These are phyloP conservation scores for Allolobophora icterica DNA, from an alignment of 2,888 invertebrate genomes.

Conservation along the genomic window DNA sequence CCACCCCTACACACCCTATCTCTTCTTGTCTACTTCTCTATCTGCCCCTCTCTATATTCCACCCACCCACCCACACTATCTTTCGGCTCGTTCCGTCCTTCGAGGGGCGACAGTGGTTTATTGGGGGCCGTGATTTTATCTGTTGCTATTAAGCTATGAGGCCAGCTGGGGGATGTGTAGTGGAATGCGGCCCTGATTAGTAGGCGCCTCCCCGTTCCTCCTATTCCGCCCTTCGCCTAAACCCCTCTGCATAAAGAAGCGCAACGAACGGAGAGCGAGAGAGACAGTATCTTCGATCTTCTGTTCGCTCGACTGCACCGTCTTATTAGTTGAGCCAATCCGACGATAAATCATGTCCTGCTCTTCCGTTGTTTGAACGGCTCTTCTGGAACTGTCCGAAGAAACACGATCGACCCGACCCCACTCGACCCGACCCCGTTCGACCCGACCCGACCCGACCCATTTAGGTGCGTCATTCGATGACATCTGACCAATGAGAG, in stretches of 20 bases:
- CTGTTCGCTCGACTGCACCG: background rate
- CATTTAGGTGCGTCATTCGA: background rate
- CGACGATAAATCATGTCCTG: slow-evolving; percentile 19
- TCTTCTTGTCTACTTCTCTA: background rate
- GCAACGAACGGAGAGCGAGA: background rate
- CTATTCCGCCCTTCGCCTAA: background rate
- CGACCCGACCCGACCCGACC: background rate
- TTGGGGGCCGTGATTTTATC: slow-evolving; percentile 17
- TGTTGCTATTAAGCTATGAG: slow-evolving; percentile 13
- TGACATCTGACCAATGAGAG: background rate
- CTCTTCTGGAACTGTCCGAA: background rate
- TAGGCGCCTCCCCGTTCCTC: background rate
- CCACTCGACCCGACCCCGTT: background rate
- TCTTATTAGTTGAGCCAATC: slow-evolving; percentile 22
- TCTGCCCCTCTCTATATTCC: background rate
- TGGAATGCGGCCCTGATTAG: slow-evolving; percentile 20
- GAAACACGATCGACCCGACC: slow-evolving; percentile 10
- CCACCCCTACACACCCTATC: background rate
- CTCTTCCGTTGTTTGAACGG: background rate
- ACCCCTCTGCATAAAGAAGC: background rate
- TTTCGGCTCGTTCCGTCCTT: background rate
- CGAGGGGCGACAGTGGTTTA: background rate
- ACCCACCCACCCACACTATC: background rate
- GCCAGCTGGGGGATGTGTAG: slow-evolving; percentile 18
- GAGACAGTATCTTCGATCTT: slow-evolving; percentile 27